Percentiles rank a stretch among this genome's conserved stretches.
These are phyloP conservation scores for Mormyrus proboscirostris DNA, from an alignment of 2,797 vertebrate species.

Conservation along the genomic window DNA sequence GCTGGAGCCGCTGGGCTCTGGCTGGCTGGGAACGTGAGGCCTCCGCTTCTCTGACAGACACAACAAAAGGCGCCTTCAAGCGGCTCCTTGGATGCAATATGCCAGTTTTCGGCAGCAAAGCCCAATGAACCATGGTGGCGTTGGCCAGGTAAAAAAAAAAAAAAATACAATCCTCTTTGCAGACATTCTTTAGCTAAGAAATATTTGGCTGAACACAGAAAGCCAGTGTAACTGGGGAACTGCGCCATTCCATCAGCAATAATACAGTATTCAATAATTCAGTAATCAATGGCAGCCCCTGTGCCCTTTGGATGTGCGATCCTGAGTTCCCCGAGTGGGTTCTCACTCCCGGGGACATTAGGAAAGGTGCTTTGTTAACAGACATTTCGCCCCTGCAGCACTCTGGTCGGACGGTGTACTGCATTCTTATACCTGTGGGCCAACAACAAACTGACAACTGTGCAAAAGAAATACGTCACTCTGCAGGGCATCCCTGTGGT, in stretches of 20 bases:
- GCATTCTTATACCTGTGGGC: not conserved
- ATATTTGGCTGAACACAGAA: not conserved
- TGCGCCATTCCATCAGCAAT: not conserved
- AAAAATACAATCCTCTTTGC: not conserved
- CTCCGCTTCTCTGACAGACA: slow-evolving; percentile 45
- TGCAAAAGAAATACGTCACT: not conserved
- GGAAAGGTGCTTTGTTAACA: not conserved
- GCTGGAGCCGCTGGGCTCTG: slow-evolving; percentile 48
- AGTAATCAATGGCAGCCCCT: not conserved
- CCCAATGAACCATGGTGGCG: not conserved
- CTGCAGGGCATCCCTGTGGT: not conserved
- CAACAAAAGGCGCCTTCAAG: not conserved
- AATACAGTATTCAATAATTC: not conserved
- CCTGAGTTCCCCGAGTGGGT: not conserved
- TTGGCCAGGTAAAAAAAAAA: not conserved
- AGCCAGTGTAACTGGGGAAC: not conserved
- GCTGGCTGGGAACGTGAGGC: slow-evolving; percentile 39
- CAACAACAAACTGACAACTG: not conserved
- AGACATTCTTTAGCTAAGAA: not conserved
- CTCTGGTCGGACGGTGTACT: not conserved
- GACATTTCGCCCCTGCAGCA: not conserved
- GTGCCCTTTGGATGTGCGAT: not conserved
- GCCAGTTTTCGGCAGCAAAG: not conserved
- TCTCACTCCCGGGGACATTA: not conserved
- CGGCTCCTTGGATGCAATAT: not conserved